Conservation (phyloP, 2,797 vertebrate species). For the Phoxinus dragarum region DNA sequence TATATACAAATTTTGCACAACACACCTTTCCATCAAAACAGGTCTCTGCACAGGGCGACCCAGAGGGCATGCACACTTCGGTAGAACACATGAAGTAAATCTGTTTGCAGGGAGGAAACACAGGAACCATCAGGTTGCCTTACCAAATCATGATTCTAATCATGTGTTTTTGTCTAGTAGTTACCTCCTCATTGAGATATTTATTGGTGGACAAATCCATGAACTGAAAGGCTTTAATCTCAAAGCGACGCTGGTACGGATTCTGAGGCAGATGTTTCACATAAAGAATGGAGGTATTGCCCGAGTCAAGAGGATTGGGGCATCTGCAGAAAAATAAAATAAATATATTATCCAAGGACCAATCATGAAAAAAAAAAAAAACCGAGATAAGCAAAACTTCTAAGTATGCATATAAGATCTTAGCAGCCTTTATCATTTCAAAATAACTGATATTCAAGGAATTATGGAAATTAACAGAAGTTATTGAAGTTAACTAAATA, state of each 20-base stretch:
- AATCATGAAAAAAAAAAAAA: neutral
- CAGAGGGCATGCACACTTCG: conserved; percentile 44
- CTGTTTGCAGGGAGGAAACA: conserved; percentile 54
- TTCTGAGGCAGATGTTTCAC: conserved; percentile 43
- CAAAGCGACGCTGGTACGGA: conserved; percentile 68
- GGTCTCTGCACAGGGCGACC: conserved; percentile 63
- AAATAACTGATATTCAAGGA: neutral
- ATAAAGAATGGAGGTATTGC: conserved; percentile 19
- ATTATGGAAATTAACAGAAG: neutral
- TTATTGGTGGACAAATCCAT: conserved; percentile 69
- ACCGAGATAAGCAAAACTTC: neutral
- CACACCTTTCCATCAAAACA: conserved; percentile 73
- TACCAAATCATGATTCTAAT: neutral
- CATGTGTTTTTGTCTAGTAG: neutral
- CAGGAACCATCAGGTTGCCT: neutral
- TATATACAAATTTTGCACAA: neutral
- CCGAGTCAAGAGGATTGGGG: conserved; percentile 70
- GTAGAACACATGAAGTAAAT: conserved; percentile 82
- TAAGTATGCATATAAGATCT: neutral
- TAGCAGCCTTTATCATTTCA: neutral
- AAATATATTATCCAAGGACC: too few species aligned
- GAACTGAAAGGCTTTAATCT: conserved; percentile 74
- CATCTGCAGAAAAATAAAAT: conserved; percentile 65
- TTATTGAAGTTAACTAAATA: neutral
- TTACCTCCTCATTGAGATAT: conserved; percentile 76